Evolutionary conservation across 2,797 vertebrate species (phyloP).

Genomic region (Limnodromus scolopaceus): DNA sequence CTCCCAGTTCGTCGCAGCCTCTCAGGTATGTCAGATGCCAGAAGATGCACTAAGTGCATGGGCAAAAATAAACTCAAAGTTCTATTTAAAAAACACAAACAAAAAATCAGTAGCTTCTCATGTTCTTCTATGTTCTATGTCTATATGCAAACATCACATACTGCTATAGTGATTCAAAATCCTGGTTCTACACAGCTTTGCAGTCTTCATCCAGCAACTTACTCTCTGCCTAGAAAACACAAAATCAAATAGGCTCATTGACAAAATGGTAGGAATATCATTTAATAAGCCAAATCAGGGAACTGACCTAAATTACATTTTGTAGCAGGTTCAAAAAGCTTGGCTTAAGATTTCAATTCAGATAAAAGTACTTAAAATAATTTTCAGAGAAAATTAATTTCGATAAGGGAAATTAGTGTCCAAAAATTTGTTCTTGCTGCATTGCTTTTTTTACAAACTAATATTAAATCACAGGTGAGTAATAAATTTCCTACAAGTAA

Average conservation of each 20-base stretch:
- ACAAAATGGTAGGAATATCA: not conserved
- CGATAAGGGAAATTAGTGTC: slow-evolving; percentile 27
- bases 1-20: not conserved
- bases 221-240: not conserved
- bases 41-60: not conserved
- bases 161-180: not conserved
- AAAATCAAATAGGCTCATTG: not conserved
- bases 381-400: slow-evolving; percentile 22
- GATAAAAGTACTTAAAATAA: slow-evolving; percentile 28
- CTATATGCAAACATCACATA: not conserved
- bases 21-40: not conserved
- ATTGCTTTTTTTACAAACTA: not conserved
- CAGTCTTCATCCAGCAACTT: not conserved
- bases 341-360: not conserved
- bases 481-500: slow-evolving; percentile 13
- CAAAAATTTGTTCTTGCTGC: not conserved
- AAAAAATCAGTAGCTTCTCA: not conserved
- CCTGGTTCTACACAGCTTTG: not conserved
- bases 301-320: not conserved
- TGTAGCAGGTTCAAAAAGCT: not conserved
- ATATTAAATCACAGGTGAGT: not conserved
- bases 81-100: not conserved
- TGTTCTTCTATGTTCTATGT: not conserved
- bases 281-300: not conserved
- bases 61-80: not conserved